Evolutionary conservation across 2,888 invertebrate genomes (phyloP).

Genomic region (Ectropis crepuscularia): DNA sequence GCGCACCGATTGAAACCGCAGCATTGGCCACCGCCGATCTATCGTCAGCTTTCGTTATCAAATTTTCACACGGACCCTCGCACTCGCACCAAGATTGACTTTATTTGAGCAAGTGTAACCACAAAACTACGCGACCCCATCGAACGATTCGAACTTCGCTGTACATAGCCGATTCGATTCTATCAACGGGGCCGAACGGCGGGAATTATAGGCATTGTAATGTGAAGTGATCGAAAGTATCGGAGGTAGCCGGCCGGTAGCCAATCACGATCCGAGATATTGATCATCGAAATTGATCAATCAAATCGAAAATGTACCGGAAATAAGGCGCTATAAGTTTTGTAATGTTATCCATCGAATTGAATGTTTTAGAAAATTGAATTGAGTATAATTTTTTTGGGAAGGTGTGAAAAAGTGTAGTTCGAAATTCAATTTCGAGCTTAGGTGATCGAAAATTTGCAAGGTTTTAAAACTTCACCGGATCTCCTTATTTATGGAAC

Average conservation of each 20-base stretch:
- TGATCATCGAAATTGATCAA: slow-evolving; percentile 84
- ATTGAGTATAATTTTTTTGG: slow-evolving; percentile 47
- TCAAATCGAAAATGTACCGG: slow-evolving; percentile 82
- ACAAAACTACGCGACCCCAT: slow-evolving; percentile 67
- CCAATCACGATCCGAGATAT: slow-evolving; percentile 80
- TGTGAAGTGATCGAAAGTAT: slow-evolving; percentile 65
- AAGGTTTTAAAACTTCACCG: neutral
- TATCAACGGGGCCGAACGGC: slow-evolving; percentile 50
- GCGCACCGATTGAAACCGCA: slow-evolving; percentile 80
- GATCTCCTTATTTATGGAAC: neutral
- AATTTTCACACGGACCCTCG: slow-evolving; percentile 82
- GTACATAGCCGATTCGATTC: slow-evolving; percentile 60
- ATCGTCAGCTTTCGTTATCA: slow-evolving; percentile 78
- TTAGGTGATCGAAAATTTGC: neutral
- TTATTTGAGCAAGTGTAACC: slow-evolving; percentile 83
- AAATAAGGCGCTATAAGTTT: slow-evolving; percentile 78
- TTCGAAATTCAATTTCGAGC: neutral
- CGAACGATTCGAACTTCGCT: slow-evolving; percentile 55
- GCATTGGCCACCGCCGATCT: slow-evolving; percentile 76
- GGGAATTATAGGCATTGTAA: slow-evolving; percentile 65
- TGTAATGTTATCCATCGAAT: slow-evolving; percentile 68
- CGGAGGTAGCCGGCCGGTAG: slow-evolving; percentile 71
- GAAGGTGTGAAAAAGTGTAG: slow-evolving; percentile 44
- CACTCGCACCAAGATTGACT: slow-evolving; percentile 78
- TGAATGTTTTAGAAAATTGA: slow-evolving; percentile 68